These are phyloP conservation scores for Hydraecia micacea DNA, from an alignment of 2,888 invertebrate species.

Conservation along the genomic window DNA sequence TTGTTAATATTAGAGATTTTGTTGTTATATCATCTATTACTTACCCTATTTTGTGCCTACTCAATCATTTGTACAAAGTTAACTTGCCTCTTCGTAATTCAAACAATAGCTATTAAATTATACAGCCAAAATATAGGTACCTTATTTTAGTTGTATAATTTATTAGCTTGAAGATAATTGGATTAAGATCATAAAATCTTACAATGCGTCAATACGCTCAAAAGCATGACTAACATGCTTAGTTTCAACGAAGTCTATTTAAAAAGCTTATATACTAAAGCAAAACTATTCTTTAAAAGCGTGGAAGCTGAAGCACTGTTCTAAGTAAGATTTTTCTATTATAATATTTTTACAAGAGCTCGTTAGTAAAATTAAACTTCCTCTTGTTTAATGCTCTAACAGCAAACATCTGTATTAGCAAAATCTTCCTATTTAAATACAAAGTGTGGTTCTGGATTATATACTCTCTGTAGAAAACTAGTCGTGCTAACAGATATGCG, in stretches of 20 bases:
- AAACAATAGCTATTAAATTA: not conserved
- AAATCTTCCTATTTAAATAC: conserved; percentile 40
- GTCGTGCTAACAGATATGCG: conserved; percentile 12
- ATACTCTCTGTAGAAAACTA: conserved; percentile 24
- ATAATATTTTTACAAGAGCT: not conserved
- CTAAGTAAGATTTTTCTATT: not conserved
- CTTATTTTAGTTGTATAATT: too few relatives aligned
- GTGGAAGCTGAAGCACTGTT: not conserved
- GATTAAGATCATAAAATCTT: not conserved
- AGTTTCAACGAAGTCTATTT: not conserved
- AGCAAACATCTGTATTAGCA: not conserved
- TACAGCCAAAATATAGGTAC: not conserved
- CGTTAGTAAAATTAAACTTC: conserved; percentile 1
- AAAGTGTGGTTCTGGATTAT: conserved; percentile 19
- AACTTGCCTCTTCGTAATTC: not conserved
- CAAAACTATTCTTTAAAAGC: not conserved
- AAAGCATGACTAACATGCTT: not conserved
- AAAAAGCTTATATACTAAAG: not conserved
- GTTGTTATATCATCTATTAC: too few relatives aligned
- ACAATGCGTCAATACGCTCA: too few relatives aligned
- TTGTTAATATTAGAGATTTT: too few relatives aligned
- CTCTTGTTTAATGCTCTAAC: not conserved
- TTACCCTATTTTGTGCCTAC: not conserved
- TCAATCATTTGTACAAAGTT: not conserved
- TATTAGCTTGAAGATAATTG: not conserved